Base-by-base conservation (phyloP, 1,140 invertebrate genomes). In the Orchesella cincta region DNA sequence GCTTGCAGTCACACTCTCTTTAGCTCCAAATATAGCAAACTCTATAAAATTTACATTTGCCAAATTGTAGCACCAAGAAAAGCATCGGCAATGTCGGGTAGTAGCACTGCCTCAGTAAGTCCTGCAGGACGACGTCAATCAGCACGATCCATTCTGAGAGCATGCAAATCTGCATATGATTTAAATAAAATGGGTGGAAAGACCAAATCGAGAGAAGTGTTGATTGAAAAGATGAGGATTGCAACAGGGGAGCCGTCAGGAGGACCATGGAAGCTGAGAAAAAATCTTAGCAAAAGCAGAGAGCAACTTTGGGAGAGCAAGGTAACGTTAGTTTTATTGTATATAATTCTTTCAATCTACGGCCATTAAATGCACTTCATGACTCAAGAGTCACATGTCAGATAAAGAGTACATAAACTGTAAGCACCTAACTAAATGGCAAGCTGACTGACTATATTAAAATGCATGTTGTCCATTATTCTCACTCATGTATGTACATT, bases 261-360 rank as follows among this genome's bases (percentile, higher is more conserved):
- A 0, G 74, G 74, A 0, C 54, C 46, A 20, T 77, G 77, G 54
- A 78, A 78, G 52, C 46, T 80, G n/a, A 73, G 80, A 23, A 81
- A 81, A 29, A 76, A 71, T 71, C 73, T 82, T 52, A 81, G 79
- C 34, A 82, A 82, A 79, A 77, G 75, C 28, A 75, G 81, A 39
- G 81, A 82, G 52, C 81, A 80, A 73, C 54, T 82, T 23, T 82
- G 81, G 81, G 62, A 75, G 67, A 82, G 81, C 73, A 82, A 82
- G 52, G 81, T 67, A 67, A 62, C 8, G 20, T 46, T n/a, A n/a
- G n/a, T n/a, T n/a, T n/a, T n/a, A n/a, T n/a, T n/a, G n/a, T n/a
- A n/a, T n/a, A n/a, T n/a, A n/a, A n/a, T n/a, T n/a, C n/a, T n/a
- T n/a, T n/a, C n/a, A n/a, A n/a, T n/a, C n/a, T n/a, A n/a, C n/a